Percentiles rank a stretch among this genome's conserved stretches.
Evolutionary conservation across 2,888 invertebrate genomes (phyloP).

Genomic region (Drosophila glabriapex): DNA sequence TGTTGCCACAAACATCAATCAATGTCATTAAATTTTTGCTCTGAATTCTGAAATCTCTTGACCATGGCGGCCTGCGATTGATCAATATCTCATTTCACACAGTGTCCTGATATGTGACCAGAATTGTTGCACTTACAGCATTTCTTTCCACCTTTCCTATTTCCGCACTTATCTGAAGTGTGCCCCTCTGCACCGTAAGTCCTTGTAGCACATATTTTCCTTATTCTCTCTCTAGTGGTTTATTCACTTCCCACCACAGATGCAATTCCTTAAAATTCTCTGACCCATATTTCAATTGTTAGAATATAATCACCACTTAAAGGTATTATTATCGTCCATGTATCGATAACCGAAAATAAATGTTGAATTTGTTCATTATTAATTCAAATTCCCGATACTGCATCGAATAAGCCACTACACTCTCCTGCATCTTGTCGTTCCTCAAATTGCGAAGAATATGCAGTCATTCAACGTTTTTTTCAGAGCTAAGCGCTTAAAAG

Average conservation of each 20-base stretch:
- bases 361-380: not conserved
- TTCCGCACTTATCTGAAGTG: not conserved
- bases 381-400: not conserved
- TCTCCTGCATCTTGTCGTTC: not conserved
- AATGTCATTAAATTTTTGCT: too few relatives aligned
- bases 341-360: not conserved
- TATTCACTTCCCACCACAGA: not conserved
- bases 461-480: not conserved
- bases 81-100: not conserved
- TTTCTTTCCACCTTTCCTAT: not conserved
- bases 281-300: not conserved
- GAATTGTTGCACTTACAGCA: not conserved
- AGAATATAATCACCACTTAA: not conserved
- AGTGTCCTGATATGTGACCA: not conserved
- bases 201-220: not conserved
- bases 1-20: not conserved
- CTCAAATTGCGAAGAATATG: not conserved
- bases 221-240: not conserved
- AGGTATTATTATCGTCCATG: too few relatives aligned
- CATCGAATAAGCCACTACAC: not conserved
- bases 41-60: not conserved
- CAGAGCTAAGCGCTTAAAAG: not conserved
- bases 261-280: too few relatives aligned
- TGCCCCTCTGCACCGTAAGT: not conserved
- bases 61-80: not conserved